A percentile compares a stretch with the other conserved stretches of the same genome.
Evolutionary conservation across 2,113 vertebrate species (phyloP).

Genomic region (Ptyas mucosa): DNA sequence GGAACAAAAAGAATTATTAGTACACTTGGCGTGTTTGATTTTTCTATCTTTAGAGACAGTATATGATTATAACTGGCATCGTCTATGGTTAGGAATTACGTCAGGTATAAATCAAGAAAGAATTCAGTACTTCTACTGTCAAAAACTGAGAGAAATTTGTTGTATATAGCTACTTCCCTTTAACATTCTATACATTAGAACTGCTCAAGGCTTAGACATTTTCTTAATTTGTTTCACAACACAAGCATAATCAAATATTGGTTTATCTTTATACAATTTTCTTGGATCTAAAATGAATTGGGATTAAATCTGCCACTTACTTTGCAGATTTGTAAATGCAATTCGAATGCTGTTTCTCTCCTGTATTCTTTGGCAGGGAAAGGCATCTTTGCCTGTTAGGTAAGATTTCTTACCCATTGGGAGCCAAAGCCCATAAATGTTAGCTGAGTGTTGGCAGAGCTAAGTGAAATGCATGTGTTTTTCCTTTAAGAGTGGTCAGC

Average conservation of each 20-base stretch:
- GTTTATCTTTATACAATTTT: neutral
- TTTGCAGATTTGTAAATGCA: neutral
- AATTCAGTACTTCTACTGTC: neutral
- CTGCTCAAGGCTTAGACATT: neutral
- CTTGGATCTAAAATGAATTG: neutral
- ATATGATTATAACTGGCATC: neutral
- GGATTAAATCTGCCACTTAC: neutral
- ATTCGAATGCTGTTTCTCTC: neutral
- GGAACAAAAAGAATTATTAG: neutral
- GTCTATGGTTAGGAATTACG: neutral
- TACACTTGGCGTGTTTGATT: neutral
- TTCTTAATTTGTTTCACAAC: neutral
- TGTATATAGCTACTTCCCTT: neutral
- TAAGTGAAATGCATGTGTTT: neutral
- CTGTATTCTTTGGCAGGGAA: neutral
- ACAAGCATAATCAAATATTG: neutral
- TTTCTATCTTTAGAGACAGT: neutral
- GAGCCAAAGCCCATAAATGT: slow-evolving; percentile 38
- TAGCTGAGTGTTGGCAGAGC: slow-evolving; percentile 18
- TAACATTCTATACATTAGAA: neutral
- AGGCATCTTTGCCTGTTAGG: neutral
- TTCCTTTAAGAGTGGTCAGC: neutral
- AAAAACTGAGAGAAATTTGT: neutral
- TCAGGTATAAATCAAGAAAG: neutral
- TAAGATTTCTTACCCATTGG: slow-evolving; percentile 18